Evolutionary conservation across 2,113 vertebrate genomes (phyloP), one percentile per base, ranked within the genome.

Genomic region (Tylochromis polylepis): DNA sequence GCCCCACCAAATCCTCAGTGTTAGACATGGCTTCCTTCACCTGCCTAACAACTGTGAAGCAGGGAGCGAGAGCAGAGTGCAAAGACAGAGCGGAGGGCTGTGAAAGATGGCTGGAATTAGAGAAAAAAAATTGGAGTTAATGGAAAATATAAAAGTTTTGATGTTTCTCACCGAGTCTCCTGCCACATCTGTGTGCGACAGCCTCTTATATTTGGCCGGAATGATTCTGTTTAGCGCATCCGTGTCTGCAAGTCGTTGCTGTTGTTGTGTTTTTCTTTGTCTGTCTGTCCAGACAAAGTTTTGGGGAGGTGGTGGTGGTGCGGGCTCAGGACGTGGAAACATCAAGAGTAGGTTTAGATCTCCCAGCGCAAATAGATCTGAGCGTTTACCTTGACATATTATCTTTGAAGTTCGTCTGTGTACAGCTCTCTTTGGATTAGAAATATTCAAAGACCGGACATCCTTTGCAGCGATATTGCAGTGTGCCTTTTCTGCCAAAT

Each of bases 11-110:
- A 95, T 92, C 88, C 88, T 89, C 67, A 31, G 88, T 79, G 81
- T 89, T 90, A 62, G 85, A 89, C 93, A 79, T 82, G 83, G 85
- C 89, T 92, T 89, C 86, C 85, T 88, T 88, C 87, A 95, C 91
- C 92, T 94, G 92, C 84, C 65, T 85, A 85, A 87, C 92, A 83
- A 87, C 88, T 87, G 89, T 84, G 79, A 89, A 88, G 88, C 34
- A 2, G 59, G 75, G 20, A 82, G 80, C 18, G 36, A 53, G 60
- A 49, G 81, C 11, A 1, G 57, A 51, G 81, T 1, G 81, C 60
- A 38, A 38, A 60, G 49, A 29, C 16, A 27, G 8, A 49, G 77
- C 10, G 3, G 49, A 11, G 2, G n/a, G 10, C 11, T 5, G 29
- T 14, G 22, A 43, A n/a, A 6, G 34, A 65, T 3, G 18, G 22